A percentile compares a stretch with the other conserved stretches of the same genome.
phyloP scores from a whole-genome alignment of 30 jellyfish, hydroid and myxozoan genomes.

The Turritopsis dohrnii region DNA sequence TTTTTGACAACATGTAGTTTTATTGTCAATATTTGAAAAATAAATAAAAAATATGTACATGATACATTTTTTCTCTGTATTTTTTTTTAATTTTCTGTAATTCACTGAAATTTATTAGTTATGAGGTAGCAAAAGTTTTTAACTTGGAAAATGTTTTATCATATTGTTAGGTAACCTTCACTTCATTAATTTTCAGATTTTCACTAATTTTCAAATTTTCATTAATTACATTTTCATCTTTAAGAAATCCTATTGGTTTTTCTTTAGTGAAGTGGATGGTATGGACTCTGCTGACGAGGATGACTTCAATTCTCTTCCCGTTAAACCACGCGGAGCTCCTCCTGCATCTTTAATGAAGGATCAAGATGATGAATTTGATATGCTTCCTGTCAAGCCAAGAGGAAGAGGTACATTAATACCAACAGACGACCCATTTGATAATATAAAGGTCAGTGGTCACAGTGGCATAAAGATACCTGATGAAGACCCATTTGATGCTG shows the following conservation, averaged over 20 bases:
- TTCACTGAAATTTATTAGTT: background rate
- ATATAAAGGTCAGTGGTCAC: slow-evolving; percentile 6
- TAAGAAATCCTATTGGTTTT: background rate
- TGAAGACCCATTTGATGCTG: slow-evolving; percentile 17
- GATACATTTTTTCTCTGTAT: no score
- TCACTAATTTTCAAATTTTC: no score
- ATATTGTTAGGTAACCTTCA: background rate
- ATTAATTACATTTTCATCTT: background rate
- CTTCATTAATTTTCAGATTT: no score
- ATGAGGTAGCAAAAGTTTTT: background rate
- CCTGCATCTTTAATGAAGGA: slow-evolving; percentile 11
- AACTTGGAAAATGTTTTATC: background rate
- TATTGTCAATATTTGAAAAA: background rate
- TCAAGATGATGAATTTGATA: slow-evolving; percentile 34
- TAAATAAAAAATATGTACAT: background rate
- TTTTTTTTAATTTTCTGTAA: no score
- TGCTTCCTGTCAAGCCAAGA: slow-evolving; percentile 28
- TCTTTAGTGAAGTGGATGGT: background rate
- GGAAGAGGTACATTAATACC: slow-evolving; percentile 27
- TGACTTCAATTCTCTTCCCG: slow-evolving; percentile 37
- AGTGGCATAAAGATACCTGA: background rate
- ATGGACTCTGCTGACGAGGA: slow-evolving; percentile 32
- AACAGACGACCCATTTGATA: slow-evolving; percentile 17
- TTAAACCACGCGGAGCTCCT: slow-evolving; percentile 32
- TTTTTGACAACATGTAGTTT: background rate